Evolutionary conservation across 2,113 vertebrate genomes (phyloP).

Genomic region (Hippocampus zosterae): DNA sequence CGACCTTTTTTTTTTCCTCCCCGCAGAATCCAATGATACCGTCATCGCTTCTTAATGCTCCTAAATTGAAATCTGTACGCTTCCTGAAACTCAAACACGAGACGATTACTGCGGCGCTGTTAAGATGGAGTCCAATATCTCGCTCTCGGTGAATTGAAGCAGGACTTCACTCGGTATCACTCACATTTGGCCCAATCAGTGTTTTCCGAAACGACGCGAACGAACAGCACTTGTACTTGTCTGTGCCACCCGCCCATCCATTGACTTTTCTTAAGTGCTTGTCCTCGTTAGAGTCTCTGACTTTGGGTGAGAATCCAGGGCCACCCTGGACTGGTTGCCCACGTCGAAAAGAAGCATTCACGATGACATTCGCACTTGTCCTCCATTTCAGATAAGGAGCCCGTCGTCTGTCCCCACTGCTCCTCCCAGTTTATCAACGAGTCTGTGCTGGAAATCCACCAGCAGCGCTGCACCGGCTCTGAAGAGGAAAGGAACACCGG

Average conservation of each 20-base stretch:
- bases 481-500: constrained; percentile 64
- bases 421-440: constrained; percentile 78
- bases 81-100: neutral
- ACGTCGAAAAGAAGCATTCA: neutral
- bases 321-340: neutral
- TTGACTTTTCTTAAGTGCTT: neutral
- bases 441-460: constrained; percentile 77
- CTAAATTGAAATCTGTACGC: constrained; percentile 1
- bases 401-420: constrained; percentile 77
- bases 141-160: neutral
- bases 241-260: neutral
- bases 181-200: neutral
- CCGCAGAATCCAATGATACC: neutral
- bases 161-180: neutral
- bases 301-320: neutral
- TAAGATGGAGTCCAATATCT: neutral
- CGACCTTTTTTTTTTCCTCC: constrained; percentile 1
- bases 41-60: constrained; percentile 1
- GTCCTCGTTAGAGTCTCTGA: neutral
- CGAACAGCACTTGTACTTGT: neutral
- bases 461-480: constrained; percentile 73
- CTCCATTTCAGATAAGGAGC: constrained; percentile 72
- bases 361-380: neutral
- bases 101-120: neutral
- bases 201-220: neutral